Evolutionary conservation across 2,888 invertebrate genomes (phyloP), one percentile per base, ranked within the genome.

Genomic region (Himalopsyche kuldschensis): DNA sequence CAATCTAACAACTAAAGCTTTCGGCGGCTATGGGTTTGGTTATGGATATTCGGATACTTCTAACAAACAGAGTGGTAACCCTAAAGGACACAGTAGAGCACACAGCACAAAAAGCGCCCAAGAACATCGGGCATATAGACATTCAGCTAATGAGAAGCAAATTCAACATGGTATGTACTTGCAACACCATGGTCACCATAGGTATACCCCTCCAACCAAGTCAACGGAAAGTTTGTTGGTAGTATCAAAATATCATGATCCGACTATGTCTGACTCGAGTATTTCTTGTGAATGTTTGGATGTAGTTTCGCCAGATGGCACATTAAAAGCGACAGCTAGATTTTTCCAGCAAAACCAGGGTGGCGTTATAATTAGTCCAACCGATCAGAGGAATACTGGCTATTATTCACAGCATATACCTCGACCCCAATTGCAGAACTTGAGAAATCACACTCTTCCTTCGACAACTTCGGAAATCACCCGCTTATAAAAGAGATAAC

Each of bases 11-110:
- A 96, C 96, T 1, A 97, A 96, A 90, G 95, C 95, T 0, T 95
- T 96, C 87, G 96, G 96, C 0, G 97, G 96, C 0, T 97, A 97
- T 87, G 96, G 96, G 3, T 97, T 96, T 87, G 97, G 97, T 0
- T 97, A 96, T 88, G 97, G 96, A 8, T 86, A 84, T 78, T 85
- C 85, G 4, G 96, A 96, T 87, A 95, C 95, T 0, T 90, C 88
- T 76, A 88, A 88, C 31, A 91, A 92, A 87, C 90, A 91, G 83
- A 86, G 89, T 10, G 90, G 88, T 86, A 88, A 91, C 75, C 91
- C 92, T 3, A 91, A 91, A 87, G 90, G 91, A 85, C 91, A 91
- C 85, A 90, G 91, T 0, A 91, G 93, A 0, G 93, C 92, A 86
- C 92, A 93, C 87, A 92, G 93, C 35, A 92, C 93, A 1, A 94